phyloP scores from a whole-genome alignment of 1,140 invertebrate species.

The Drosophila bifasciata region DNA sequence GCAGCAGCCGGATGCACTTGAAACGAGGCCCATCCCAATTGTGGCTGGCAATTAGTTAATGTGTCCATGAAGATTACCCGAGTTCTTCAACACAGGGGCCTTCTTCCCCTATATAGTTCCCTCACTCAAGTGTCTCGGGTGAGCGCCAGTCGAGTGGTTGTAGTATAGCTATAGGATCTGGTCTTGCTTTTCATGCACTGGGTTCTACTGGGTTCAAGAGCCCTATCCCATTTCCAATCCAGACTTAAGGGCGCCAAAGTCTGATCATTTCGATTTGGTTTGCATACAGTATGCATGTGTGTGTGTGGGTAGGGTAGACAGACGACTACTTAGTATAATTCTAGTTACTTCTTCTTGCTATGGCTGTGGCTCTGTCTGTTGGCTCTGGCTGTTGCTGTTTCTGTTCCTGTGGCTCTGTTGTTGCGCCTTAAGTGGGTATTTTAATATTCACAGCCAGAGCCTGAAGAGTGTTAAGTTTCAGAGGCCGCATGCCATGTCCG shows the following conservation, averaged over 20 bases:
- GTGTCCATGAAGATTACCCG: slow-evolving; percentile 19
- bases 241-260: slow-evolving; percentile 15
- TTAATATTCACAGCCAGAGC: slow-evolving; percentile 75
- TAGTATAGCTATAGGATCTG: slow-evolving; percentile 6
- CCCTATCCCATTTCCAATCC: slow-evolving; percentile 6
- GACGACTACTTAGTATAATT: slow-evolving; percentile 6
- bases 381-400: slow-evolving; percentile 28
- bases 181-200: too few species aligned
- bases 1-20: too few species aligned
- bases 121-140: slow-evolving; percentile 10
- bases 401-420: slow-evolving; percentile 49
- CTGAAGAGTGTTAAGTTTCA: slow-evolving; percentile 76
- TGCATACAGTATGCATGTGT: background rate
- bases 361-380: slow-evolving; percentile 6
- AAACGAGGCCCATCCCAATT: background rate
- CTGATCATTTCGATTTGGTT: slow-evolving; percentile 4
- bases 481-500: slow-evolving; percentile 59
- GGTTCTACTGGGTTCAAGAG: slow-evolving; percentile 11
- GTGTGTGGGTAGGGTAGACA: slow-evolving; percentile 1
- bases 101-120: slow-evolving; percentile 2
- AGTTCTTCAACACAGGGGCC: background rate
- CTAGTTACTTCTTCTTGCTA: slow-evolving; percentile 37
- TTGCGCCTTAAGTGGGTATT: slow-evolving; percentile 76
- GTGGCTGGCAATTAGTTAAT: slow-evolving; percentile 44
- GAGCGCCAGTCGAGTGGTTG: slow-evolving; percentile 10